These are phyloP conservation scores for Scelioninae gen. 1 DNA, from an alignment of 2,888 invertebrate species.

Conservation along the genomic window DNA sequence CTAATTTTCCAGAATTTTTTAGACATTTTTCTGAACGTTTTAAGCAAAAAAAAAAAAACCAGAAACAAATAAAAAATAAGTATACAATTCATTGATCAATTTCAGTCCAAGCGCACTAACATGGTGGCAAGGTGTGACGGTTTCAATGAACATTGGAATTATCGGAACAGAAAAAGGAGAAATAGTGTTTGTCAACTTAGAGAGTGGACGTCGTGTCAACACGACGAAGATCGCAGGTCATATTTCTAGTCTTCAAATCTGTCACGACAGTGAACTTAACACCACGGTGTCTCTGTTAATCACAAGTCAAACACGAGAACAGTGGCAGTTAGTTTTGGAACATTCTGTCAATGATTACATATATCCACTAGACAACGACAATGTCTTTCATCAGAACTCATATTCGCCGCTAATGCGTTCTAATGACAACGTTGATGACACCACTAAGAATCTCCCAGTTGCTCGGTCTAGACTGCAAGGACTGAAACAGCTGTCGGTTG, in stretches of 20 bases:
- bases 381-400: conserved; percentile 61
- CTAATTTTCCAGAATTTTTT: too few relatives aligned
- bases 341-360: conserved; percentile 90
- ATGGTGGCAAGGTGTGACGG: conserved; percentile 83
- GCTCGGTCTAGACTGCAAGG: conserved; percentile 87
- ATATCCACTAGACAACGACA: conserved; percentile 85
- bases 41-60: too few relatives aligned
- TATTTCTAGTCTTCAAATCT: conserved; percentile 88
- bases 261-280: conserved; percentile 89
- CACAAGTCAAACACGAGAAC: conserved; percentile 89
- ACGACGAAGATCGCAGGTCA: conserved; percentile 88
- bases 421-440: conserved; percentile 78
- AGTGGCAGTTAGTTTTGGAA: conserved; percentile 93
- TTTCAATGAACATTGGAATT: conserved; percentile 81
- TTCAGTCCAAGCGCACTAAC: conserved; percentile 81
- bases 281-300: conserved; percentile 87
- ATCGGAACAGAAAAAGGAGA: conserved; percentile 85
- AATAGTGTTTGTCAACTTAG: conserved; percentile 89
- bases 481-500: conserved; percentile 89
- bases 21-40: too few relatives aligned
- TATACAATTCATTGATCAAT: too few relatives aligned
- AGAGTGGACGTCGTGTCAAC: conserved; percentile 88
- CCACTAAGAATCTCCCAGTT: conserved; percentile 80
- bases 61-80: too few relatives aligned
- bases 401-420: conserved; percentile 65